Evolutionary conservation across 2,888 invertebrate genomes (phyloP).

Genomic region (Kuschelorhynchus macadamiae): DNA sequence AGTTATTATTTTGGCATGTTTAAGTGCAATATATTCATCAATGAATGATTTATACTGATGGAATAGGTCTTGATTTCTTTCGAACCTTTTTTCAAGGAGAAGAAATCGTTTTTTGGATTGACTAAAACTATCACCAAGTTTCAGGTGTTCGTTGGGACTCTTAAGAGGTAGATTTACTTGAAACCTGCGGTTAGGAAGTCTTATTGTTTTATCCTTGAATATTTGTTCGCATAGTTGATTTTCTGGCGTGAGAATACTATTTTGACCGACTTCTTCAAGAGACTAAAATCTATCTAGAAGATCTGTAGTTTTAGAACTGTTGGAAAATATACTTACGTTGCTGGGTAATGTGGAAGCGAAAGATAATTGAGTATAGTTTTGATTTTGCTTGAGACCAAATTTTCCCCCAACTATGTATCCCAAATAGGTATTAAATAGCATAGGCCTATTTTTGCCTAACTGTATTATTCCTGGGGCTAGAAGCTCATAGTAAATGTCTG

Average conservation of each 20-base stretch:
- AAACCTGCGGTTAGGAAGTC: neutral
- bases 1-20: neutral
- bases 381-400: neutral
- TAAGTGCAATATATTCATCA: slow-evolving; percentile 34
- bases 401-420: slow-evolving; percentile 36
- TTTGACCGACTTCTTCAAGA: neutral
- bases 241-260: neutral
- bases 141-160: neutral
- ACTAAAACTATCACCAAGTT: slow-evolving; percentile 11
- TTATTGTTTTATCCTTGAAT: neutral
- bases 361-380: no score
- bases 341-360: no score
- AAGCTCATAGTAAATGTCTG: slow-evolving; percentile 33
- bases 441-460: slow-evolving; percentile 28
- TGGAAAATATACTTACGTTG: neutral
- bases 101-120: neutral
- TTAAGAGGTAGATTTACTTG: slow-evolving; percentile 1
- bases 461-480: slow-evolving; percentile 12
- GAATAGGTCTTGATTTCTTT: neutral
- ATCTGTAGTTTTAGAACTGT: no score
- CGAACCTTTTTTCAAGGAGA: slow-evolving; percentile 1
- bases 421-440: slow-evolving; percentile 31
- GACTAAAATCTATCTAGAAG: slow-evolving; percentile 2
- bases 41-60: slow-evolving; percentile 22
- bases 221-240: neutral